Evolutionary conservation across 2,888 invertebrate genomes (phyloP).

Genomic region (Branchellion lobata): DNA sequence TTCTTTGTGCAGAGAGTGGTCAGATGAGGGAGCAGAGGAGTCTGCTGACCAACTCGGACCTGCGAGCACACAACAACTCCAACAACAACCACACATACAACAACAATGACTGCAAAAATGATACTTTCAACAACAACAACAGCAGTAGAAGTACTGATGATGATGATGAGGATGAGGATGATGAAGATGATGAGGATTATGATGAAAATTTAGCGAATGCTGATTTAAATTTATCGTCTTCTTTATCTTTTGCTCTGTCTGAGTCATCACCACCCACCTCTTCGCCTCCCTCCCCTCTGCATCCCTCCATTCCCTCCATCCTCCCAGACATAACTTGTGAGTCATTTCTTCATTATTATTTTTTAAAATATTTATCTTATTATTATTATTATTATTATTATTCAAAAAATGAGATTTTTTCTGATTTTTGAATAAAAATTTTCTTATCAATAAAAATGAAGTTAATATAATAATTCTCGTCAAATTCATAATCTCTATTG

Average conservation of each 20-base stretch:
- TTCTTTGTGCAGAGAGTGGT: too few species aligned
- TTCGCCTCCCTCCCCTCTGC: not conserved
- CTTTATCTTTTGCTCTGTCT: not conserved
- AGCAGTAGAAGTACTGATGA: conserved; percentile 22
- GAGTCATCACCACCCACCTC: not conserved
- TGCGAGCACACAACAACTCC: not conserved
- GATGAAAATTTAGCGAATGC: not conserved
- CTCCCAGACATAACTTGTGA: not conserved
- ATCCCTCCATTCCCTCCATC: conserved; percentile 7
- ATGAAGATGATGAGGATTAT: conserved; percentile 12
- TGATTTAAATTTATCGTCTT: not conserved
- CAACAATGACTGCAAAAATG: too few species aligned
- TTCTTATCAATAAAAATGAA: too few species aligned
- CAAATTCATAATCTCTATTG: too few species aligned
- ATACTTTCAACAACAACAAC: conserved; percentile 7
- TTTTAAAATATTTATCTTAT: not conserved
- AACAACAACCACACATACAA: not conserved
- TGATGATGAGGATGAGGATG: conserved; percentile 10
- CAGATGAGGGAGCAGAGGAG: conserved; percentile 7
- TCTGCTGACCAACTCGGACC: not conserved
- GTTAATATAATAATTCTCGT: too few species aligned
- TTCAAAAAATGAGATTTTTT: too few species aligned
- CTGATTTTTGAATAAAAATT: too few species aligned
- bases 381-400: too few species aligned
- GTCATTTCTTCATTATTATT: conserved; percentile 7